Evolutionary conservation across 2,797 vertebrate species (phyloP), one percentile per base, ranked within the genome.

Genomic region (Chelmon rostratus): DNA sequence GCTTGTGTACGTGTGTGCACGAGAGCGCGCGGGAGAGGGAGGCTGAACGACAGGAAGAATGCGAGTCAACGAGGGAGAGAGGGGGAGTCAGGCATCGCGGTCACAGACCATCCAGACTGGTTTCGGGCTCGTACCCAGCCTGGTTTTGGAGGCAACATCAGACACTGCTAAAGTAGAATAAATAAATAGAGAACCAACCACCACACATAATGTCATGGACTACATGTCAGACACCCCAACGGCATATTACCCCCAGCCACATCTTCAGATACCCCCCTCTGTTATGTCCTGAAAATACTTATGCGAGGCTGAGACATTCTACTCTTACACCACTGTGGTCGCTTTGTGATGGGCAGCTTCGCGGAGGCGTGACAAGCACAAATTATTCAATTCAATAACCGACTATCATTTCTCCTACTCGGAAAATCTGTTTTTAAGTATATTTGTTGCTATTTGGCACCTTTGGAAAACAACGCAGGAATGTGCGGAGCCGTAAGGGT

Each of bases 371-470:
- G 90, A 87, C 90, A 67, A 37, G 68, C 83, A 50, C 88, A 91
- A 86, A 93, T 92, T 89, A 90, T 81, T 76, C 78, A 83, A 86
- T 86, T 88, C 74, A 73, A 85, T 77, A 82, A 75, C 35, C 46
- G 76, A 75, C 77, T 77, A 63, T 80, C 19, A 37, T 35, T 91
- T 88, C 78, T 73, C 67, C 69, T 4, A 15, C 31, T 40, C 28
- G 40, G 61, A 86, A 76, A 83, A 88, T 91, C 82, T 83, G 87
- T 80, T 90, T 86, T 91, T 56, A 64, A 79, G 87, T 84, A 76
- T 78, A 86, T 92, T 89, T 88, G 86, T 86, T 91, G 88, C 78
- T 73, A 63, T 91, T 88, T 91, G 84, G 90, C 89, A 91, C 85
- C 89, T 90, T 78, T 35, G 70, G 67, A 82, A 87, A 92, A 90